Evolutionary conservation across 1,140 invertebrate species (phyloP).

Genomic region (Cephus cinctus): DNA sequence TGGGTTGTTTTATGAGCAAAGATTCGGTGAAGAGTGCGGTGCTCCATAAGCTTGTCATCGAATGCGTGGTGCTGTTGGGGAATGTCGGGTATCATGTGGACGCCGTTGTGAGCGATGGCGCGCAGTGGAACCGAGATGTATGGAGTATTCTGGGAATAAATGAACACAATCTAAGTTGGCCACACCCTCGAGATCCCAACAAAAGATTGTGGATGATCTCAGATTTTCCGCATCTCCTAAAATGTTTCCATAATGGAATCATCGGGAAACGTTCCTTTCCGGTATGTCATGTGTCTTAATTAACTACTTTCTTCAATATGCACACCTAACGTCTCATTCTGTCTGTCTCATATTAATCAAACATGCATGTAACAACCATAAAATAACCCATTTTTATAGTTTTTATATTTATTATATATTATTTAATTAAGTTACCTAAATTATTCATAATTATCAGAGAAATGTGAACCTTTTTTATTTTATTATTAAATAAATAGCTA

Average conservation of each 20-base stretch:
- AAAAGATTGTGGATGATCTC: constrained; percentile 14
- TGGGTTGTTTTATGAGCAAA: constrained; percentile 20
- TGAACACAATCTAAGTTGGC: constrained; percentile 3
- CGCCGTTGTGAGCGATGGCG: constrained; percentile 15
- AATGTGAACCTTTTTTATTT: no score
- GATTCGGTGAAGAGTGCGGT: constrained; percentile 9
- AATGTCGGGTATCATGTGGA: constrained; percentile 14
- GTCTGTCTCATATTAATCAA: no score
- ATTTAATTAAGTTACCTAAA: neutral
- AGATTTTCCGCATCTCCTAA: constrained; percentile 17
- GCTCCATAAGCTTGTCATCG: constrained; percentile 10
- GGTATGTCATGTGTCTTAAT: no score
- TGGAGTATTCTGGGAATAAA: constrained; percentile 18
- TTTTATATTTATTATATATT: constrained; percentile 5
- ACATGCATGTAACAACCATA: no score
- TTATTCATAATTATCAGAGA: no score
- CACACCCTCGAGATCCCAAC: constrained; percentile 10
- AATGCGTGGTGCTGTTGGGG: constrained; percentile 9
- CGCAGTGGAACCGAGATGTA: constrained; percentile 17
- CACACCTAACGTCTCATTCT: no score
- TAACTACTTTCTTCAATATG: no score
- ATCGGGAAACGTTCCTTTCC: neutral
- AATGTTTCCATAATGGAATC: constrained; percentile 16
- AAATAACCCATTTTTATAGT: neutral
- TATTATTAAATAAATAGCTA: no score